phyloP scores from a whole-genome alignment of 2,888 invertebrate genomes.

The Coleophora flavipennella region DNA sequence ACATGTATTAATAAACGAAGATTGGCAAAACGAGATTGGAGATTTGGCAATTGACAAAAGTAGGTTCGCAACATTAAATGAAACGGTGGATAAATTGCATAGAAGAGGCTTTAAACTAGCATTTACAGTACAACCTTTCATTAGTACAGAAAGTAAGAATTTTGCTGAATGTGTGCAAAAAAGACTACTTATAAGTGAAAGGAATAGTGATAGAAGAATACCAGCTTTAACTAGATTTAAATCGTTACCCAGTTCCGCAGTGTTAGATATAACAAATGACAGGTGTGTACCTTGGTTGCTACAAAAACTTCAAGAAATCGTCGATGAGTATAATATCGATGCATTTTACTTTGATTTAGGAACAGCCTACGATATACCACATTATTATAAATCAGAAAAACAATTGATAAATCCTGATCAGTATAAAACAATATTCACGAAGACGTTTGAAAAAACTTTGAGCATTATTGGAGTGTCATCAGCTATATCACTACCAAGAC shows the following conservation, averaged over 20 bases:
- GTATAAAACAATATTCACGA: conserved; percentile 82
- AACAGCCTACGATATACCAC: conserved; percentile 88
- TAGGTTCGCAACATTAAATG: conserved; percentile 84
- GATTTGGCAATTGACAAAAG: conserved; percentile 86
- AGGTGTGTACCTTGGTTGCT: conserved; percentile 86
- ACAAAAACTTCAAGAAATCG: conserved; percentile 79
- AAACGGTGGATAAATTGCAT: conserved; percentile 84
- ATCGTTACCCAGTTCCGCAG: conserved; percentile 84
- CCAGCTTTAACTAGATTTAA: conserved; percentile 89
- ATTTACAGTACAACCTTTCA: conserved; percentile 92
- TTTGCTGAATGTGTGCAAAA: conserved; percentile 86
- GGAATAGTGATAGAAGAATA: conserved; percentile 82
- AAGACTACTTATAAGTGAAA: conserved; percentile 83
- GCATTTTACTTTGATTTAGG: conserved; percentile 89
- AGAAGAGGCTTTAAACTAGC: conserved; percentile 89
- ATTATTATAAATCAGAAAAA: conserved; percentile 85
- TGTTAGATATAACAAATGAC: conserved; percentile 90
- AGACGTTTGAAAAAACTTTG: conserved; percentile 74
- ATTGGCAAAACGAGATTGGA: conserved; percentile 89
- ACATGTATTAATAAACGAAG: conserved; percentile 83
- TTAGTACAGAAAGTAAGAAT: conserved; percentile 87
- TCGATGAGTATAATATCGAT: conserved; percentile 83
- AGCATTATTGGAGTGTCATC: conserved; percentile 87
- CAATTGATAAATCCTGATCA: conserved; percentile 85
- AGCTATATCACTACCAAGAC: conserved; percentile 84